Conservation (phyloP, 2,113 vertebrate species). For the Malurus melanocephalus region DNA sequence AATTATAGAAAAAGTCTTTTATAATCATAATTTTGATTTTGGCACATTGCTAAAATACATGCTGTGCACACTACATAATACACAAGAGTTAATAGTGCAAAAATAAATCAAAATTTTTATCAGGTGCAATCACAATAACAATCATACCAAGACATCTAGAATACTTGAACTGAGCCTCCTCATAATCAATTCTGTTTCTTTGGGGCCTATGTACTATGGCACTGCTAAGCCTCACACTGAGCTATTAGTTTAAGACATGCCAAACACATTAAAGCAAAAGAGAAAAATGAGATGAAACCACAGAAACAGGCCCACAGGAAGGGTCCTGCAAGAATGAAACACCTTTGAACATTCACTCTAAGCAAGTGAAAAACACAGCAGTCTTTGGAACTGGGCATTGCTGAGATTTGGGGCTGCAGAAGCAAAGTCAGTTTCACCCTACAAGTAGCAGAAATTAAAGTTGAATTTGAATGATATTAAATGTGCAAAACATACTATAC, state of each 20-base stretch:
- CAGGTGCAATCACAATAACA: slow-evolving; percentile 28
- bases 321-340: neutral
- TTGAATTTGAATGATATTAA: neutral
- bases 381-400: neutral
- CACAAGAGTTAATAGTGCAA: slow-evolving; percentile 13
- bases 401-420: neutral
- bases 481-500: neutral
- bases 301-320: neutral
- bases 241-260: slow-evolving; percentile 19
- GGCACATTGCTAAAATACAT: slow-evolving; percentile 34
- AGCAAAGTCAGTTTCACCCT: neutral
- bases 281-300: slow-evolving; percentile 37
- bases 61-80: neutral
- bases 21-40: slow-evolving; percentile 20
- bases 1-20: slow-evolving; percentile 20
- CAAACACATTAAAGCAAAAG: slow-evolving; percentile 28
- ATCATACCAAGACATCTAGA: neutral
- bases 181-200: slow-evolving; percentile 41
- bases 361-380: neutral
- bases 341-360: neutral
- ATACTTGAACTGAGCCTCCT: slow-evolving; percentile 31
- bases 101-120: slow-evolving; percentile 42
- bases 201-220: neutral
- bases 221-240: neutral
- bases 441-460: neutral